A percentile compares a stretch with the other conserved stretches of the same genome.
Conservation (phyloP, 1,140 invertebrate genomes). For the Armadillidium nasatum region DNA sequence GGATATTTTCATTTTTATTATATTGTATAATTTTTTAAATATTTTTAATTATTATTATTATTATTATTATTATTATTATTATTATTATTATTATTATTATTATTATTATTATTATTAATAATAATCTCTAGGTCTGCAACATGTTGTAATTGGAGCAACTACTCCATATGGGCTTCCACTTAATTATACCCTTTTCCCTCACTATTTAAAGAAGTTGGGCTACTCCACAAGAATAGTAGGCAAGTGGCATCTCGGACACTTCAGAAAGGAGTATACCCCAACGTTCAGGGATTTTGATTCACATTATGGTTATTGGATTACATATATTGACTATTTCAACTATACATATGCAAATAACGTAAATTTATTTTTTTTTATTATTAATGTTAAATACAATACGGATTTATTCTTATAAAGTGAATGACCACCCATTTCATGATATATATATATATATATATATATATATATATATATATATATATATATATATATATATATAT, state of each 20-base stretch:
- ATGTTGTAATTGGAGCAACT: conserved; percentile 67
- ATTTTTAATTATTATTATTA: too few species aligned
- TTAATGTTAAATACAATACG: too few species aligned
- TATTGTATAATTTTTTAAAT: too few species aligned
- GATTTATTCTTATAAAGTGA: too few species aligned
- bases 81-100: too few species aligned
- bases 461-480: too few species aligned
- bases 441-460: too few species aligned
- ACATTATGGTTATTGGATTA: conserved; percentile 46
- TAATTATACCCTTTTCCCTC: conserved; percentile 65
- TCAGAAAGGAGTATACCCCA: conserved; percentile 66
- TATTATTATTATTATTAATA: too few species aligned
- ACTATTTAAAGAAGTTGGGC: conserved; percentile 68
- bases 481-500: too few species aligned
- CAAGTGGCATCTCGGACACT: conserved; percentile 80
- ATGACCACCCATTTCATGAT: too few species aligned
- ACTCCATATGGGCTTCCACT: conserved; percentile 69
- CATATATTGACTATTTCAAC: conserved; percentile 46
- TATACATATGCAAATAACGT: conserved; percentile 40
- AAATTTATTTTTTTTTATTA: neutral
- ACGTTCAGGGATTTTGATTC: conserved; percentile 49
- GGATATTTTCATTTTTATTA: too few species aligned
- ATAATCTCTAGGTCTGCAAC: conserved; percentile 68
- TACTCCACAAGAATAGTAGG: conserved; percentile 79
- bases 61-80: too few species aligned